Base-by-base conservation (phyloP, 2,797 vertebrate genomes). In the Arctocebus calabarensis region DNA sequence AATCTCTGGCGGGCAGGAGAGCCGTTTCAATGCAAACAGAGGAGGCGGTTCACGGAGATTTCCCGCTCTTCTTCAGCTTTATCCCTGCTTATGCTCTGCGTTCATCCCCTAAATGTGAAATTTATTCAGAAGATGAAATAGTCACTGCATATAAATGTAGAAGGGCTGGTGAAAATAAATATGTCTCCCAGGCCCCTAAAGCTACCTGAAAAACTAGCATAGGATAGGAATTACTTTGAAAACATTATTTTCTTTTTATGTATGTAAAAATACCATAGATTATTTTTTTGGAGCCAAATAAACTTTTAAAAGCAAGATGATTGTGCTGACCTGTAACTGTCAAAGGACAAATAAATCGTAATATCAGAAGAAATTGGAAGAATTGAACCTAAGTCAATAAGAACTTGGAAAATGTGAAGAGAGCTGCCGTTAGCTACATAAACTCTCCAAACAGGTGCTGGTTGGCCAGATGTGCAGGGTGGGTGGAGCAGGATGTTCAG, bases 271-370 rank as follows among this genome's bases (percentile, higher is more conserved):
- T 52, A 48, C 4, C 34, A 77, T 5, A 79, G 61, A 16, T 57
- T 29, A 37, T 71, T 88, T 88, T 90, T 94, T 37, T 52, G 2
- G 22, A 84, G 25, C 68, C 43, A 3, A 23, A 27, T 19, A 74
- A 74, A 43, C 14, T 90, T 62, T 59, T 27, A 92, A 88, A 93
- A 77, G 27, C 66, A 94, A 81, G 84, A 71, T 81, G 13, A 92
- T 27, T 82, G 45, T 10, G 77, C 25, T 55, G 86, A 66, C 55
- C 68, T 68, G 37, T 5, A 77, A 77, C 59, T 52, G 14, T 70
- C 27, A 59, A 62, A 94, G n/a, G 86, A 75, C 52, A 37, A 68
- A 40, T 57, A 45, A n/a, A 29, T 25, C 14, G 6, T 23, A 68
- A 22, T 59, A 57, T 61, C 17, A 68, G 73, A 84, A 84, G 29